Evolutionary conservation across 2,113 vertebrate species (phyloP), one percentile per base, ranked within the genome.

Genomic region (Passer domesticus): DNA sequence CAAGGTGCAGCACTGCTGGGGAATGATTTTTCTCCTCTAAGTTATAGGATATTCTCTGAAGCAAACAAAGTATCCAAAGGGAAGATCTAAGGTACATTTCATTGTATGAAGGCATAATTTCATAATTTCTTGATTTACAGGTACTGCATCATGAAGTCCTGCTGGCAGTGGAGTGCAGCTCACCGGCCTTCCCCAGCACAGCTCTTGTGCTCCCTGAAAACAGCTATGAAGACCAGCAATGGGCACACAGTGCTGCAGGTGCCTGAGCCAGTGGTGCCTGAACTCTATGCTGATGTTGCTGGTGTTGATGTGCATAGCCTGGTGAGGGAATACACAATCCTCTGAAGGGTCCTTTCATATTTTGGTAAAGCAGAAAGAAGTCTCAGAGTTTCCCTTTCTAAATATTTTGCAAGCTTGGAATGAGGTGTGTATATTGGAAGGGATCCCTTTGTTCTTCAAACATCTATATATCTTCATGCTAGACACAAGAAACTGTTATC

Each of bases 81-180:
- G 33, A 90, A 72, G 16, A 47, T 56, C 11, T 43, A n/a, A 85
- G 18, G 4, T 39, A 10, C 41, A 17, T 72, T 76, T 64, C 63
- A 60, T 92, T 50, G 33, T 31, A 15, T 70, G 41, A 85, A 83
- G 50, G 58, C 17, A 13, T 64, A 15, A 15, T 58, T 60, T 60
- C 10, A 15, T 37, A 5, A 23, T 66, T 79, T 83, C 9, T 10
- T 37, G 5, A 30, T 66, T 80, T 83, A 13, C 96, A 99, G 99
- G 91, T 98, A 99, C 11, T 47, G 90, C 30, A 93, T 99, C 91
- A 99, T 99, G 96, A 99, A 98, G 94, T 87, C 95, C 44, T 99
- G 99, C 95, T 99, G 99, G 98, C 98, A 98, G 17, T 99, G 99
- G 99, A 98, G 92, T 78, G 98, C 98, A 60, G 64, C 95, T 23